These are phyloP conservation scores for Chymomyza caudatula DNA, from an alignment of 2,888 invertebrate species.

Conservation along the genomic window DNA sequence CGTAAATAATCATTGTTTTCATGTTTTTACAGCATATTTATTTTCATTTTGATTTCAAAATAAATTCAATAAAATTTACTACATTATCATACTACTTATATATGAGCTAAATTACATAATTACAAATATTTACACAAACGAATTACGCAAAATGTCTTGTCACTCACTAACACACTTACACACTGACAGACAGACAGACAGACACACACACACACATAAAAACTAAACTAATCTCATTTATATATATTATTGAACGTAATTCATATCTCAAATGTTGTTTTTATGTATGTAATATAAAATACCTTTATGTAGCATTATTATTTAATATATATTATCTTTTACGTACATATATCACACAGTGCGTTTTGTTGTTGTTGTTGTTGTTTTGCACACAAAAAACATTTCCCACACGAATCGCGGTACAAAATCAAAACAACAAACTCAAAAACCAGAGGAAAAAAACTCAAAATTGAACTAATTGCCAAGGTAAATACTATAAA, in stretches of 20 bases:
- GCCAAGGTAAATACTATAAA: constrained; percentile 47
- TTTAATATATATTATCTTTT: constrained; percentile 31
- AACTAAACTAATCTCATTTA: constrained; percentile 39
- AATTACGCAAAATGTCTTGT: constrained; percentile 50
- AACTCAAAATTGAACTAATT: constrained; percentile 61
- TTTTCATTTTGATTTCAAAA: constrained; percentile 44
- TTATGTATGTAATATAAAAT: constrained; percentile 38
- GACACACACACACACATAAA: neutral
- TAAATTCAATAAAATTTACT: constrained; percentile 53
- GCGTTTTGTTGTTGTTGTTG: constrained; percentile 42
- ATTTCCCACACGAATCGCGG: constrained; percentile 45
- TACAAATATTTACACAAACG: constrained; percentile 49
- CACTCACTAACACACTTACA: constrained; percentile 40
- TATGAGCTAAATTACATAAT: constrained; percentile 48
- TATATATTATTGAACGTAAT: constrained; percentile 41
- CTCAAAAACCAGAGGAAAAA: constrained; percentile 14
- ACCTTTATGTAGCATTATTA: constrained; percentile 47
- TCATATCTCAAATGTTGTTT: constrained; percentile 30
- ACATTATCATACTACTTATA: constrained; percentile 26
- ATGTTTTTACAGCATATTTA: constrained; percentile 16
- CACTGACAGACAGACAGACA: constrained; percentile 8
- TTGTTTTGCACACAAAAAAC: constrained; percentile 25
- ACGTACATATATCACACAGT: constrained; percentile 66
- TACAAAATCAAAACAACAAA: constrained; percentile 41
- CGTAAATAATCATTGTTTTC: neutral